Evolutionary conservation across 2,888 invertebrate species (phyloP).

Genomic region (Aromia moschata): DNA sequence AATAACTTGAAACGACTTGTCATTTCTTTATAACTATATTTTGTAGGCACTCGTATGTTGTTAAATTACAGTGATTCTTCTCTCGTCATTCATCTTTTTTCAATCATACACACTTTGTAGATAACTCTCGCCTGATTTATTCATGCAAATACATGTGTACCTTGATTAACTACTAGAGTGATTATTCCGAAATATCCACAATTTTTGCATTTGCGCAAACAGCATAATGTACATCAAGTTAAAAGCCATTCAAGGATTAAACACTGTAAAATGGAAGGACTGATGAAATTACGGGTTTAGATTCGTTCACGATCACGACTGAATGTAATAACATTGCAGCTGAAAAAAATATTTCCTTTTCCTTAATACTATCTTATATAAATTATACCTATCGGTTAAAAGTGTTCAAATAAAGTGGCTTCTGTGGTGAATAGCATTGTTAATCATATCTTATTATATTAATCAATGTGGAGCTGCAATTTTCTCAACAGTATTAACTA

Average conservation of each 20-base stretch:
- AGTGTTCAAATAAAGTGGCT: conserved; percentile 52
- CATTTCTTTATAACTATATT: too few relatives aligned
- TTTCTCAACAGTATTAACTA: conserved; percentile 50
- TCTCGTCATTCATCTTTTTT: too few relatives aligned
- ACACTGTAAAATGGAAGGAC: background rate
- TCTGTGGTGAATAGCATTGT: conserved; percentile 43
- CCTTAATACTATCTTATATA: conserved; percentile 22
- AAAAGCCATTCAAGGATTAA: background rate
- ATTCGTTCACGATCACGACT: conserved; percentile 36
- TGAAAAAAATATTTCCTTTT: conserved; percentile 20
- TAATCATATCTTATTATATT: conserved; percentile 49
- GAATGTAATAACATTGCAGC: conserved; percentile 29
- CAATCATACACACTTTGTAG: too few relatives aligned
- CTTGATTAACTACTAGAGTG: too few relatives aligned
- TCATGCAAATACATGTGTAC: too few relatives aligned
- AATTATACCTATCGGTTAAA: conserved; percentile 46
- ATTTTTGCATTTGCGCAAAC: too few relatives aligned
- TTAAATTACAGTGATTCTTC: too few relatives aligned
- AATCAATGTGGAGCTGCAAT: conserved; percentile 48
- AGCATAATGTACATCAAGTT: too few relatives aligned
- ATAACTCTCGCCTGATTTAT: too few relatives aligned
- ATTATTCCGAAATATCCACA: too few relatives aligned
- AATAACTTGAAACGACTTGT: too few relatives aligned
- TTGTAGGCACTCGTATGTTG: too few relatives aligned
- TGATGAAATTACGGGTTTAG: conserved; percentile 30